Evolutionary conservation across 2,113 vertebrate genomes (phyloP).

Genomic region (Megalops atlanticus): DNA sequence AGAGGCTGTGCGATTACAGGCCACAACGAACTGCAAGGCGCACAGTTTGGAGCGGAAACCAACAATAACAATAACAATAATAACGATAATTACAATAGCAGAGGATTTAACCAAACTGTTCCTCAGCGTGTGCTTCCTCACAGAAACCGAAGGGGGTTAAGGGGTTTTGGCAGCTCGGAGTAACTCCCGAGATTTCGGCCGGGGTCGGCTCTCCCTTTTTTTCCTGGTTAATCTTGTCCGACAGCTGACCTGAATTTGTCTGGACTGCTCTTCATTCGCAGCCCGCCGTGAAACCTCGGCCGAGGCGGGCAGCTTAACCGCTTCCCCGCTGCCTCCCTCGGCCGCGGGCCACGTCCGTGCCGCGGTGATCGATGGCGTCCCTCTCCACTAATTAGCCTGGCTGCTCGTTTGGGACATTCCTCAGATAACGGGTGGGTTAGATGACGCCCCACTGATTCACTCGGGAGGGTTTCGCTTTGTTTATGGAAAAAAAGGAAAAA

Average conservation of each 20-base stretch:
- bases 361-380: neutral
- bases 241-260: constrained; percentile 54
- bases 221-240: constrained; percentile 37
- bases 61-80: no score
- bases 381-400: constrained; percentile 9
- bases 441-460: neutral
- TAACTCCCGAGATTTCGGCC: constrained; percentile 26
- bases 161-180: no score
- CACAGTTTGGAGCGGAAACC: neutral
- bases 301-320: constrained; percentile 14
- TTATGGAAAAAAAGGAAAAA: neutral
- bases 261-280: constrained; percentile 24
- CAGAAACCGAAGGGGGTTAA: neutral
- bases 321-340: constrained; percentile 9
- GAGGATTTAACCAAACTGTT: neutral
- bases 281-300: neutral
- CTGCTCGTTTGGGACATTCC: constrained; percentile 1
- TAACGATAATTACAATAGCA: no score
- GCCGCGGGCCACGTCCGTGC: neutral
- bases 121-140: neutral
- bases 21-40: neutral
- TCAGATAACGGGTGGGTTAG: constrained; percentile 6
- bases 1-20: neutral
- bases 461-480: neutral
- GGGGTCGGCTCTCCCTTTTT: constrained; percentile 18